Evolutionary conservation across 2,113 vertebrate species (phyloP), one percentile per base, ranked within the genome.

Genomic region (Crotalus helleri): DNA sequence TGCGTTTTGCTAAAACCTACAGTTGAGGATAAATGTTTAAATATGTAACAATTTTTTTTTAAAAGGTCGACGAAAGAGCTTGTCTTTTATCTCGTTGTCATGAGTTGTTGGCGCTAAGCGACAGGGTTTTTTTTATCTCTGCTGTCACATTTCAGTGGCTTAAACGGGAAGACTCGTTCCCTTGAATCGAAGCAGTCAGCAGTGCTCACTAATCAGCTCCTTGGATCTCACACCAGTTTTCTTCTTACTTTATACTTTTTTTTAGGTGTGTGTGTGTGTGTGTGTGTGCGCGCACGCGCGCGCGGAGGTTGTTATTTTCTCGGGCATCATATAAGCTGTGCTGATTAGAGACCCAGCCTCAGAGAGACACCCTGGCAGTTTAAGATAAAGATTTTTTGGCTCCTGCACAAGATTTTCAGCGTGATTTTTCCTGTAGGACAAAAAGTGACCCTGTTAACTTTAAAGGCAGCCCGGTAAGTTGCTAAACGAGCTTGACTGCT

Each of bases 301-400:
- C 44, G 1, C 23, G 46, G 23, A 89, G 54, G 33, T 44, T 81
- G 69, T 53, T 61, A 1, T 74, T 86, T 61, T 89, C 90, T 29
- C 7, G 26, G 17, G 74, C 51, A 93, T 92, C 59, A 55, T 3
- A 55, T 17, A 89, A 58, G 4, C 26, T 85, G 24, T 51, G 59
- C 91, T 64, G 87, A 87, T 86, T 69, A 86, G n/a, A 44, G 11
- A 94, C 17, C 17, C 1, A 51, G 49, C 39, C 88, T 87, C 81
- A 74, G 88, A 87, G 12, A 23, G 10, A 85, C 0, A 57, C 15
- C 3, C 29, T 51, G 81, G 12, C 23, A 93, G 89, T 61, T 17
- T 19, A 9, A 51, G 90, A 95, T 90, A 74, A 92, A 44, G 51
- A 51, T 57, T 94, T 94, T 93, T 93, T 94, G 93, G 87, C 64